phyloP scores from a whole-genome alignment of 1,140 invertebrate species.

The Archivesica marissinica region DNA sequence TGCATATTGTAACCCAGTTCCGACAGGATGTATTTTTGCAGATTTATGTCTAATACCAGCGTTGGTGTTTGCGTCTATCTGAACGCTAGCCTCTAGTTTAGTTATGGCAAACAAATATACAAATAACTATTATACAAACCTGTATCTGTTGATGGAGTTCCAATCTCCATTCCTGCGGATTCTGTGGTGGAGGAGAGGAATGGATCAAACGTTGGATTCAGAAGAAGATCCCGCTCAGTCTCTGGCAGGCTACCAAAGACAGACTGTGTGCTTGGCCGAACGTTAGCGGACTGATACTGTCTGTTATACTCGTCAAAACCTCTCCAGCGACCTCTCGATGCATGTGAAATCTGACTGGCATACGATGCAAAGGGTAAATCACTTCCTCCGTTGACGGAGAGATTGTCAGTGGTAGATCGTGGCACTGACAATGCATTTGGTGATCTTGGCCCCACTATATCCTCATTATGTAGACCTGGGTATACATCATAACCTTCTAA shows the following conservation, averaged over 20 bases:
- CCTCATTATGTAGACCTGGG: constrained; percentile 8
- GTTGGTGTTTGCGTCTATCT: no score
- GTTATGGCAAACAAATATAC: no score
- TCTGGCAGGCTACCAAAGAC: constrained; percentile 27
- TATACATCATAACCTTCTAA: neutral
- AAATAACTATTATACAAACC: no score
- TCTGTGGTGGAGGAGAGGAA: neutral
- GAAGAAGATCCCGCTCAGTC: neutral
- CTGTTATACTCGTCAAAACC: neutral
- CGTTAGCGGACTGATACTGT: constrained; percentile 8
- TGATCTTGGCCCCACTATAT: neutral
- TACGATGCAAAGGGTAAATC: neutral
- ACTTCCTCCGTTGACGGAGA: neutral
- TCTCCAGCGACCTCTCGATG: neutral
- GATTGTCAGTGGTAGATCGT: neutral
- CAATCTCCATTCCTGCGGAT: neutral
- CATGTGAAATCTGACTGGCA: constrained; percentile 3
- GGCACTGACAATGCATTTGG: neutral
- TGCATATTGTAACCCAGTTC: no score
- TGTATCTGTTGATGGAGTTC: neutral
- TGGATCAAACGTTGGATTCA: constrained; percentile 25
- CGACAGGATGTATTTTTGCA: no score
- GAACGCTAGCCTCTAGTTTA: no score
- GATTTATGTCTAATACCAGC: no score
- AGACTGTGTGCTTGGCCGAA: constrained; percentile 59